Conservation (phyloP, 2,113 vertebrate genomes). For the Microcebus jonahi region DNA sequence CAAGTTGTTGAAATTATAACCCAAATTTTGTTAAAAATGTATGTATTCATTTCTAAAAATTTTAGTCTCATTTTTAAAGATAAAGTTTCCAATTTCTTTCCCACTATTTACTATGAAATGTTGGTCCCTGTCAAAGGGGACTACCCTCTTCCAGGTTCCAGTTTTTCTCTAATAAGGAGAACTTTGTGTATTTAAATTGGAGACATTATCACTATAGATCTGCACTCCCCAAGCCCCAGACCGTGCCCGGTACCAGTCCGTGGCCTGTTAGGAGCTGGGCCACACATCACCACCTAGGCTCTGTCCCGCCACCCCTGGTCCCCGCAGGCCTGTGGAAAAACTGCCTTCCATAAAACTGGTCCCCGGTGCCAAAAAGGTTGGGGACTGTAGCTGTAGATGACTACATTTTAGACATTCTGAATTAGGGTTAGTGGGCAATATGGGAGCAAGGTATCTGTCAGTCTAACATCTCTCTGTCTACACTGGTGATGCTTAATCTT, state of each 20-base stretch:
- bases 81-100: background rate
- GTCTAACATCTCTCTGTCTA: background rate
- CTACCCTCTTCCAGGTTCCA: background rate
- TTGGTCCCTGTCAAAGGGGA: background rate
- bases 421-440: background rate
- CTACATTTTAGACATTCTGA: background rate
- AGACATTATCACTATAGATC: background rate
- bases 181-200: background rate
- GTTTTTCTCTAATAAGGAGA: background rate
- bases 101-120: background rate
- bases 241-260: too few relatives aligned
- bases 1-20: background rate
- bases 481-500: background rate
- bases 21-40: conserved; percentile 13
- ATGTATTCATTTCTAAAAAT: background rate
- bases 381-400: background rate
- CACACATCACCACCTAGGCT: too few relatives aligned
- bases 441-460: background rate
- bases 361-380: too few relatives aligned
- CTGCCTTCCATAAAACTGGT: too few relatives aligned
- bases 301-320: too few relatives aligned
- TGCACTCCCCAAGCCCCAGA: too few relatives aligned
- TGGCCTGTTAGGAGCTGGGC: too few relatives aligned
- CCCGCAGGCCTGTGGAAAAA: too few relatives aligned
- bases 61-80: background rate